Percentiles rank a stretch among this genome's conserved stretches.
These are phyloP conservation scores for Nudaria mundana DNA, from an alignment of 2,888 invertebrate genomes.

Conservation along the genomic window DNA sequence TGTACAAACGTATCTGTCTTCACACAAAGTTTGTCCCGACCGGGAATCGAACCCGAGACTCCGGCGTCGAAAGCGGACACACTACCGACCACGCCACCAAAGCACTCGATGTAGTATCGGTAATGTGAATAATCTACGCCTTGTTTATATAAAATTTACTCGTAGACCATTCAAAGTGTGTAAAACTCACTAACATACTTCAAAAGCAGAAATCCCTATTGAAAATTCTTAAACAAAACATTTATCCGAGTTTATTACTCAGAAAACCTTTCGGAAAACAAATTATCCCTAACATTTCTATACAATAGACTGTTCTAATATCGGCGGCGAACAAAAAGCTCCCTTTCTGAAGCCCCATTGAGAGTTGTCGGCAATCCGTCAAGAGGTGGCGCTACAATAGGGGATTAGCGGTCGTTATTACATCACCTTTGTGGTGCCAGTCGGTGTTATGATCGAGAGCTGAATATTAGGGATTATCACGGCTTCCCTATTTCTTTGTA, in stretches of 20 bases:
- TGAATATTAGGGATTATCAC: conserved; percentile 78
- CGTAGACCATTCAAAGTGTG: background rate
- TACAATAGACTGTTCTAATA: conserved; percentile 68
- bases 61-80: no score
- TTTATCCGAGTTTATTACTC: conserved; percentile 34
- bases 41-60: no score
- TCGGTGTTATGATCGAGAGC: conserved; percentile 72
- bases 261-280: conserved; percentile 58
- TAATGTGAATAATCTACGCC: background rate
- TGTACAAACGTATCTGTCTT: no score
- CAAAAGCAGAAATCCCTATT: conserved; percentile 10
- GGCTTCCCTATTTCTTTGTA: conserved; percentile 57
- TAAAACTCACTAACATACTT: background rate
- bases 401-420: conserved; percentile 77
- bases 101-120: no score
- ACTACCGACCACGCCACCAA: no score
- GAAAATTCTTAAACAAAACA: conserved; percentile 23
- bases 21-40: no score
- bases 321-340: conserved; percentile 65
- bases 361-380: conserved; percentile 70
- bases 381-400: conserved; percentile 78
- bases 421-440: conserved; percentile 69
- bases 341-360: conserved; percentile 69
- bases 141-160: background rate
- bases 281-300: conserved; percentile 51